Conservation (phyloP, 2,888 invertebrate genomes). For the Catocala fraxini region DNA sequence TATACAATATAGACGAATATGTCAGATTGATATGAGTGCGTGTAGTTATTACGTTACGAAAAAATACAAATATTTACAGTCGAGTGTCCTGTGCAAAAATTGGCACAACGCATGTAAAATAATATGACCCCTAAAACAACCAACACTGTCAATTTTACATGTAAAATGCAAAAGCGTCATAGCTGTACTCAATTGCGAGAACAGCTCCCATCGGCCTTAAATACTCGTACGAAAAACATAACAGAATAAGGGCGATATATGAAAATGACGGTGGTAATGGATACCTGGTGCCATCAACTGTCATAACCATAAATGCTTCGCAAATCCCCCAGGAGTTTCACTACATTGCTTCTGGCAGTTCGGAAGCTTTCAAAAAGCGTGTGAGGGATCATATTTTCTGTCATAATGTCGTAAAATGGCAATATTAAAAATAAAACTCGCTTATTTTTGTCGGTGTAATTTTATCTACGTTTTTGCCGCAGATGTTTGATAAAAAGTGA, state of each 20-base stretch:
- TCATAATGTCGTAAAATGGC: conserved; percentile 15
- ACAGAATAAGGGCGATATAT: conserved; percentile 35
- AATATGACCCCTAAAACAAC: conserved; percentile 2
- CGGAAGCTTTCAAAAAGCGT: conserved; percentile 22
- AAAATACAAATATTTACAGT: no score
- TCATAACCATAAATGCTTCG: conserved; percentile 43
- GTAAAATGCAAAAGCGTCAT: background rate
- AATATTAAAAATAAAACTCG: conserved; percentile 14
- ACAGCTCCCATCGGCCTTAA: conserved; percentile 34
- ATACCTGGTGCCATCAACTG: conserved; percentile 40
- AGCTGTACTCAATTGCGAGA: conserved; percentile 23
- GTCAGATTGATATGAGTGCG: no score
- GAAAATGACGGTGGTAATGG: conserved; percentile 41
- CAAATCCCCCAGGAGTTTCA: conserved; percentile 41
- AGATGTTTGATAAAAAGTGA: background rate
- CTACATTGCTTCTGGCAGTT: conserved; percentile 29
- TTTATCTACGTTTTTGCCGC: conserved; percentile 1
- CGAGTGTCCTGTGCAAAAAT: background rate
- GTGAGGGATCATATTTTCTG: conserved; percentile 7
- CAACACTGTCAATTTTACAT: no score
- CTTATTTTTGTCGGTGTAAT: conserved; percentile 8
- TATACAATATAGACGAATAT: no score
- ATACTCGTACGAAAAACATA: conserved; percentile 38
- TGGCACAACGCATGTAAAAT: background rate
- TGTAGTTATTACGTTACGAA: no score